Base-by-base conservation (phyloP, 2,888 invertebrate genomes). In the Stegophylla sp. region DNA sequence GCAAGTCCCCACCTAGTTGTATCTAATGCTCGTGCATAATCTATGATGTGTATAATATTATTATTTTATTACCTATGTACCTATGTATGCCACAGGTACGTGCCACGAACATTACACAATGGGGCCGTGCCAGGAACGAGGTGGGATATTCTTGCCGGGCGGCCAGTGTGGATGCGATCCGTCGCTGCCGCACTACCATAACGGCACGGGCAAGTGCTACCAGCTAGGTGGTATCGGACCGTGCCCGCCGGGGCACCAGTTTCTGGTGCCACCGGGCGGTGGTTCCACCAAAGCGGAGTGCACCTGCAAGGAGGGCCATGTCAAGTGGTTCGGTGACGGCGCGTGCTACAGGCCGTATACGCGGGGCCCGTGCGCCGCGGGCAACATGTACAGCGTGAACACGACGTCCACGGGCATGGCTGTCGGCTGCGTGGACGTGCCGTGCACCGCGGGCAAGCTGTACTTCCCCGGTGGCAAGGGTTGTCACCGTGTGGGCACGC, bases 81-180 rank as follows among this genome's bases (percentile, higher is more conserved):
- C n/a, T n/a, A n/a, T n/a, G n/a, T n/a, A n/a, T n/a, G n/a, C 53
- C 51, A 34, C 12, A 79, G 89, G 91, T n/a, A 90, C 92, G 1
- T 95, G 95, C 85, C 92, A 93, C 86, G 91, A 93, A 83, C 93
- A 93, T 85, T 94, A 91, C 86, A 92, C 93, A 0, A 82, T 75
- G 48, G 95, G 95, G 0, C 94, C 94, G 0, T 95, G 95, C 85
- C 90, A 90, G 81, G 91, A 91, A 83, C 89, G 88, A 10, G 95
- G 95, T 0, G 91, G 92, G 86, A 87, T 95, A 77, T 94, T 94
- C 87, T 87, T 94, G 73, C 94, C 94, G 0, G 91, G 91, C 15
- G 89, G 90, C 1, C 89, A 87, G 28, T 95, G 95, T 84, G 93
- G 92, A 74, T 95, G 95, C 85, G 89, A 91, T 84, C 84, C 88